These are phyloP conservation scores for Amyelois transitella DNA, from an alignment of 1,140 invertebrate species.

Conservation along the genomic window DNA sequence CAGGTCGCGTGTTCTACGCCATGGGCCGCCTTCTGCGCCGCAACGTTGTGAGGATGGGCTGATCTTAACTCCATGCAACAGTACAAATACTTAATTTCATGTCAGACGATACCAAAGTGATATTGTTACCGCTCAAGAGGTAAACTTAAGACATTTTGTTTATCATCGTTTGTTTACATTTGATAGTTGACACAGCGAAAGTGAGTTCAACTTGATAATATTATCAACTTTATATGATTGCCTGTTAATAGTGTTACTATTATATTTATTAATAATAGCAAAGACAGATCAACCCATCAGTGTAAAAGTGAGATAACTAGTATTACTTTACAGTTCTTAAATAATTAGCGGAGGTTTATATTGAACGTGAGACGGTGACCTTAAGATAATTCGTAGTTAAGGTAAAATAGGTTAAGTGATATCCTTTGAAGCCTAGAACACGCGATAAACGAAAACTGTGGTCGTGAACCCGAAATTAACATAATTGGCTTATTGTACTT, in stretches of 20 bases:
- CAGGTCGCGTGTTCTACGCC: constrained; percentile 71
- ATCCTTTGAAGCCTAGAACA: constrained; percentile 61
- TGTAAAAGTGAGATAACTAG: background rate
- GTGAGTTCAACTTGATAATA: background rate
- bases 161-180: background rate
- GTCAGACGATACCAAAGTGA: background rate
- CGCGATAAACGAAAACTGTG: constrained; percentile 42
- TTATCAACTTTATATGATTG: no score
- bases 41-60: constrained; percentile 69
- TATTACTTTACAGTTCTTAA: constrained; percentile 1
- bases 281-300: background rate
- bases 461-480: constrained; percentile 8
- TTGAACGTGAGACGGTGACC: constrained; percentile 47
- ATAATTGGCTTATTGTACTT: constrained; percentile 43
- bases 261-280: background rate
- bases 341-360: constrained; percentile 18
- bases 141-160: background rate
- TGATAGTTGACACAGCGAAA: background rate
- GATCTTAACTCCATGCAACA: constrained; percentile 16
- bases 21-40: constrained; percentile 63
- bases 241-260: background rate
- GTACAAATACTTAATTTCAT: background rate
- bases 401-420: constrained; percentile 32
- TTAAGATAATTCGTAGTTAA: constrained; percentile 52
- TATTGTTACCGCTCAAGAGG: background rate